A percentile compares a stretch with the other conserved stretches of the same genome.
Conservation (phyloP, 35 echinoderm and acorn worm genomes). For the Amphiura filiformis region DNA sequence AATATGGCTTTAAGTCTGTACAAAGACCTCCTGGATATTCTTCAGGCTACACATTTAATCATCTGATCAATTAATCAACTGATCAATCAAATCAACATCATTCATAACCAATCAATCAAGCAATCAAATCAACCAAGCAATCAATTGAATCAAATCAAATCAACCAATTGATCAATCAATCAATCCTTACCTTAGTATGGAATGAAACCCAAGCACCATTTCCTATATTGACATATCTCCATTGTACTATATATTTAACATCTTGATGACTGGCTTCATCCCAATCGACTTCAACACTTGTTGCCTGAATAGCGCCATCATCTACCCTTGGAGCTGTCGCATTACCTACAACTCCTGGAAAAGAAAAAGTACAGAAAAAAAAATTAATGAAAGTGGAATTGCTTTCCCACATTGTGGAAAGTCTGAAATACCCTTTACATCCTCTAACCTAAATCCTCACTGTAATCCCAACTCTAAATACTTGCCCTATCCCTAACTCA, state of each 20-base stretch:
- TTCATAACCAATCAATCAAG: no score
- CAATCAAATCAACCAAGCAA: no score
- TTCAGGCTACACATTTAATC: no score
- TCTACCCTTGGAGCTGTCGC: conserved; percentile 9
- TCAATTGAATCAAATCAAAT: no score
- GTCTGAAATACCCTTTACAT: no score
- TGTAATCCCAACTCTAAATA: background rate
- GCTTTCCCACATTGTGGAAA: no score
- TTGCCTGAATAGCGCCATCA: background rate
- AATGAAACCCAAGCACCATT: conserved; percentile 53
- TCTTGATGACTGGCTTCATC: conserved; percentile 23
- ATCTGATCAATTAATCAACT: no score
- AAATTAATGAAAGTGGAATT: background rate
- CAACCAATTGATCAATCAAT: no score
- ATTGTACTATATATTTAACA: conserved; percentile 59
- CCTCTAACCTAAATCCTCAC: background rate
- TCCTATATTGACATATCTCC: conserved; percentile 50
- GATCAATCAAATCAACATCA: no score
- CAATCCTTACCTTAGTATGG: conserved; percentile 11
- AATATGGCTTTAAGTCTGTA: no score
- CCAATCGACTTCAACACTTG: conserved; percentile 35
- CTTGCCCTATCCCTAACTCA: background rate
- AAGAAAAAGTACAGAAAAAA: conserved; percentile 6
- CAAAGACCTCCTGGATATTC: no score
- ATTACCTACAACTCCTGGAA: conserved; percentile 28